Base-by-base conservation (phyloP, 2,888 invertebrate species). In the Caenorhabditis sp. region DNA sequence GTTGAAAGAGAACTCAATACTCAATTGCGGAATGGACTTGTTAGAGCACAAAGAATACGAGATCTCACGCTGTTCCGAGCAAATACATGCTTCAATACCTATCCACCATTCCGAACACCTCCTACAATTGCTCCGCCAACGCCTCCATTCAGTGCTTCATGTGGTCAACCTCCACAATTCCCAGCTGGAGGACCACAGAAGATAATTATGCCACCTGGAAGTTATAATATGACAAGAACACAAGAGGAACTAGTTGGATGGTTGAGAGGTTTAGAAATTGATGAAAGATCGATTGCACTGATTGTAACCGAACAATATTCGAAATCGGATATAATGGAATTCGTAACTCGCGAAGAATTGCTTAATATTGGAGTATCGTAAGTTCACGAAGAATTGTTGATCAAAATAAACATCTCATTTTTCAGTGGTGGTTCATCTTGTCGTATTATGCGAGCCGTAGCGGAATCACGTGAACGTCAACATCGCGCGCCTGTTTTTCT, bases 341-440 rank as follows among this genome's bases (percentile, higher is more conserved):
- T 93, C 83, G 92, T 94, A 83, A 92, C 92, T 21, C 91, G 94
- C 81, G 93, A 94, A 62, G 96, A 97, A 89, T 89, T 97, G 63
- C 91, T 92, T 64, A 91, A 92, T 84, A 90, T 95, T 67, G 92
- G 92, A 62, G 90, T 96, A 68, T 92, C 92, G 94, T 94, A 36
- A 78, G 83, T 79, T 62, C 36, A n/a, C n/a, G n/a, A n/a, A 31
- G 10, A 31, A 31, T 31, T 10, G 10, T 10, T 31, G 31, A 31
- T 31, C 17, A 12, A 12, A 52, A 21, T 8, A 56, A 7, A 1
- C 10, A 12, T 43, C 62, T n/a, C 70, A 56, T 43, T 59, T 79
- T 84, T 71, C 77, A 86, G 86, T 3, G 87, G 87, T 36, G 87
- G 87, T 8, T 69, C 82, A 3, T 77, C 87, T 10, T 87, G 87